Base-by-base conservation (phyloP, 2,888 invertebrate genomes). In the Cordilura impudica region DNA sequence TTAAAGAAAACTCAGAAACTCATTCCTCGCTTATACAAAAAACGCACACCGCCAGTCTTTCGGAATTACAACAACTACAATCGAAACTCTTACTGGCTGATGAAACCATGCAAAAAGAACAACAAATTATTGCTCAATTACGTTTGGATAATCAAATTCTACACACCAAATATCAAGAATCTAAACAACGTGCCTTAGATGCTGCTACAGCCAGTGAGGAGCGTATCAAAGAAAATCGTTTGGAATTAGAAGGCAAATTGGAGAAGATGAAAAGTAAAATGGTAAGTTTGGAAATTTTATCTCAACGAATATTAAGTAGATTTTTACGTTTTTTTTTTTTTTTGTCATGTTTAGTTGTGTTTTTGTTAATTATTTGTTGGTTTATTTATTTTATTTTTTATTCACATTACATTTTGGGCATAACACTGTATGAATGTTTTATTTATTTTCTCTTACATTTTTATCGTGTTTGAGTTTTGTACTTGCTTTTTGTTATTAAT, bases 231-330 rank as follows among this genome's bases (percentile, higher is more conserved):
- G 89, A 88, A 21, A 88, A 87, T 76, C 89, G 90, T 2, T 79
- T 88, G n/a, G 94, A 94, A 85, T 93, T 95, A 86, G 95, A 94
- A 84, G 92, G 92, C 82, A 95, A 95, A 90, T 90, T 96, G 85
- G 94, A 94, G 85, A 92, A 94, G 88, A 94, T 95, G 92, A 96
- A 95, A 88, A 91, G 92, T 61, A 94, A 94, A 92, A 95, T 95
- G 95, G 95, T 95, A 91, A 92, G 93, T 92, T 8, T 35, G 14
- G 12, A 23, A 39, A 8, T 54, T 4, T 43, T 21, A 16, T 31
- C 6, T 35, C 35, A 19, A n/a, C 35, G 8, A 26, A 45, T 23
- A 29, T 8, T n/a, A 54, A 6, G 35, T 26, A 21, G 14, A 14
- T 21, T 8, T 39, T 53, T 51, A 6, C 8, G 2, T 35, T 45